Evolutionary conservation across 37 sponge, comb jelly and placozoan species (phyloP), one percentile per base, ranked within the genome.

Genomic region (Ephydatia muelleri): DNA sequence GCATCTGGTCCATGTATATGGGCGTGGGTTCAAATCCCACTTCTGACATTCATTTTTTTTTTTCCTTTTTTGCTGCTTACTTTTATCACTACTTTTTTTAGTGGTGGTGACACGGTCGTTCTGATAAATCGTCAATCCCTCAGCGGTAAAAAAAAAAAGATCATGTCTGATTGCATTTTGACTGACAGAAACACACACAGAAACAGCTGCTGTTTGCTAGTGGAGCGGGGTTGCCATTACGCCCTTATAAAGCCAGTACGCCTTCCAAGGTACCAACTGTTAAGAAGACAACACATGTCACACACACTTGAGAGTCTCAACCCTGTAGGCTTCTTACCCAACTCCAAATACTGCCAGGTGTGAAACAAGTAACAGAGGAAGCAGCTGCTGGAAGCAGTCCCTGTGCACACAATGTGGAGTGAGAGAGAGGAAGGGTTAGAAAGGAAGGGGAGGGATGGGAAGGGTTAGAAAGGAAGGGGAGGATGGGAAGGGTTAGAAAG

Each of bases 1-100:
- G 39, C 75, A 96, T 98, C 98, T 98, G 98, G 96, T 98, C 98
- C 95, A 96, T 96, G 97, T 92, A 98, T 96, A 96, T 96, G 95
- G 98, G 98, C 98, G 98, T 97, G 98, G 98, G 98, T 97, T 97
- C 98, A 91, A 97, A 97, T 97, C 98, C 98, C 98, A 98, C 98
- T 90, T 87, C 97, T 98, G 98, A 98, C 98, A 98, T 21, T 57
- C 74, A 80, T 70, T 87, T 90, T 92, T 91, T 89, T 89, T 81
- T 84, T 70, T 85, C 70, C 80, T 79, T 80, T 73, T 36, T 29
- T 57, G 3, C 23, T 57, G 6, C 19, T 16, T 14, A 57, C 16
- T 16, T 16, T 57, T 16, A 57, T 14, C 16, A 19, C 1, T 57
- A 1, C 16, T 57, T 57, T 57, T n/a, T 57, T 57, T 14, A 43